Evolutionary conservation across 30 jellyfish, hydroid and myxozoan genomes (phyloP), one percentile per base, ranked within the genome.

Genomic region (Catostylus mosaicus): DNA sequence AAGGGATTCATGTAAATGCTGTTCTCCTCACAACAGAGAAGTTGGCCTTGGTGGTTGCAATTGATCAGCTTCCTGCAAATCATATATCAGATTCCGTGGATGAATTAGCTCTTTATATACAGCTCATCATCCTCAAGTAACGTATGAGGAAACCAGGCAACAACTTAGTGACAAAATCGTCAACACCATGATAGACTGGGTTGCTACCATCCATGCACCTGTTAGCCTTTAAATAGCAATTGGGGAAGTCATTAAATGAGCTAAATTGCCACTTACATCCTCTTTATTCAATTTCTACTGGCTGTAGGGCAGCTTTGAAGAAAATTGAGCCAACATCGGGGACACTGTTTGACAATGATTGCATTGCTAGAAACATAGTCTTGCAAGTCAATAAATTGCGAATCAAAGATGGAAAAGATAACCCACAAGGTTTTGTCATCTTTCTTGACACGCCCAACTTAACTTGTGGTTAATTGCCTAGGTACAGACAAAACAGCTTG

Each of bases 401-500:
- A 19, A 19, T 9, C 16, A 19, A 46, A 46, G 16, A 19, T 9
- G 60, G 19, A 9, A 11, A 46, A 11, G 60, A 9, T 46, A 9
- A 19, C 11, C 11, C 19, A 9, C 16, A 46, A 9, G 64, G 64
- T 23, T 50, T 50, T 50, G 64, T 50, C 64, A 50, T 16, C 64
- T 0, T 50, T 27, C 64, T 50, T 50, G 73, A 60, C 73, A 67
- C 12, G 65, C 66, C 10, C 30, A 3, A 67, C 20, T 67, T 67
- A 67, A 60, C 80, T 23, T n/a, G 71, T 0, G 65, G 80, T 32
- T 19, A 2, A 2, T 9, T 67, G 31, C 80, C 65, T 11, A 67
- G 80, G 65, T 23, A 67, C 30, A 67, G 80, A 67, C 63, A 61
- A 32, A 67, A 67, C 65, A 67, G 80, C 24, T 9, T 67, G 67